phyloP scores from a whole-genome alignment of 2,888 invertebrate species.

The Aspidiotus rigidus region DNA sequence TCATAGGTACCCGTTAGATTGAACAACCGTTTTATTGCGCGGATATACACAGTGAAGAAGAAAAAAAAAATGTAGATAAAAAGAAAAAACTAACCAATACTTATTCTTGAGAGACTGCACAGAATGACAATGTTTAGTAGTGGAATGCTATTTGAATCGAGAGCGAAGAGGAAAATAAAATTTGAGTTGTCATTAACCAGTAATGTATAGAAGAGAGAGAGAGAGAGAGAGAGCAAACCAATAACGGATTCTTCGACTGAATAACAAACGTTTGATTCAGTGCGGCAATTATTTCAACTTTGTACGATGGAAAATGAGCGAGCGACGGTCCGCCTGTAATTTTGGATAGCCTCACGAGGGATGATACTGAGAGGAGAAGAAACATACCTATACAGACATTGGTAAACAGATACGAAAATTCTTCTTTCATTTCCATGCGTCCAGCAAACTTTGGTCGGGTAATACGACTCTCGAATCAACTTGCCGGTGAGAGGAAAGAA shows the following conservation, averaged over 20 bases:
- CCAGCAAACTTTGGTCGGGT: no score
- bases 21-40: background rate
- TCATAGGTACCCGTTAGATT: background rate
- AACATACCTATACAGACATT: no score
- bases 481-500: no score
- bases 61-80: background rate
- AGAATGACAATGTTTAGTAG: background rate
- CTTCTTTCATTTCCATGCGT: no score
- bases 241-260: background rate
- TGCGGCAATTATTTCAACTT: background rate
- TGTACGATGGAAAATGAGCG: no score
- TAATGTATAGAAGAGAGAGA: background rate
- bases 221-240: background rate
- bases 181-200: conserved; percentile 4
- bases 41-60: background rate
- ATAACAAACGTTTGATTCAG: background rate
- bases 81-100: background rate
- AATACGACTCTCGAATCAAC: no score
- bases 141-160: background rate
- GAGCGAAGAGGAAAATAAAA: conserved; percentile 1
- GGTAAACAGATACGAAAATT: no score
- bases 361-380: no score
- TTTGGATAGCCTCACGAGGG: no score
- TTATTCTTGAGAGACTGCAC: background rate
- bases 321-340: no score